A percentile compares a stretch with the other conserved stretches of the same genome.
phyloP scores from a whole-genome alignment of 2,113 vertebrate genomes.

The Zingel zingel region DNA sequence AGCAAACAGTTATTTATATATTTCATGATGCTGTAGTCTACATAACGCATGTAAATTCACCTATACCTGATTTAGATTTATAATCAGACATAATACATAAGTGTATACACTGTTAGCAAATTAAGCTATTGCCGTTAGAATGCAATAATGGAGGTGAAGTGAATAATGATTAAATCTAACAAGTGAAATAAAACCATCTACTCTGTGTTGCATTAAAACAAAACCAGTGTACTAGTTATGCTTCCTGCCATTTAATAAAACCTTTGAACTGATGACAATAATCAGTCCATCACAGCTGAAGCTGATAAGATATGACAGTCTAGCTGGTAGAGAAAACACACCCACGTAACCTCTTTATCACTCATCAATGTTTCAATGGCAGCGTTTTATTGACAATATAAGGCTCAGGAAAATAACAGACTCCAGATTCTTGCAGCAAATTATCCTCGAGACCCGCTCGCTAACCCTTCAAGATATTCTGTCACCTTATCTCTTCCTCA shows the following conservation, averaged over 20 bases:
- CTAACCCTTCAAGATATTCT: conserved; percentile 53
- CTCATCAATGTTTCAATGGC: conserved; percentile 41
- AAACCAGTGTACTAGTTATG: conserved; percentile 9
- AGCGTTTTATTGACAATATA: conserved; percentile 67
- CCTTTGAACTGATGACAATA: conserved; percentile 29
- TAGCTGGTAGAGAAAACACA: conserved; percentile 8
- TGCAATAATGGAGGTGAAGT: not conserved
- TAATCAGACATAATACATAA: not conserved
- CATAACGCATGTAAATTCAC: not conserved
- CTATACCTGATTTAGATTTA: conserved; percentile 7
- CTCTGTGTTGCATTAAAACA: conserved; percentile 16
- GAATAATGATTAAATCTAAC: conserved; percentile 23
- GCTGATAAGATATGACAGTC: conserved; percentile 62
- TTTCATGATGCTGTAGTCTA: not conserved
- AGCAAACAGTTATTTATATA: not conserved
- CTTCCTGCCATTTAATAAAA: conserved; percentile 35
- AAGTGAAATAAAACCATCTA: conserved; percentile 24
- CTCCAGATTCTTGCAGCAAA: conserved; percentile 47
- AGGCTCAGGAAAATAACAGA: conserved; percentile 58
- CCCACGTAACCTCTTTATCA: conserved; percentile 61
- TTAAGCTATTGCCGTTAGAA: not conserved
- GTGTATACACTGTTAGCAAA: conserved; percentile 7
- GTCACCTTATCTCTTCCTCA: conserved; percentile 62
- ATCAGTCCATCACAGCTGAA: conserved; percentile 48
- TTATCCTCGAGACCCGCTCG: conserved; percentile 40